phyloP scores from a whole-genome alignment of 2,113 vertebrate genomes.

The Tiliqua scincoides region DNA sequence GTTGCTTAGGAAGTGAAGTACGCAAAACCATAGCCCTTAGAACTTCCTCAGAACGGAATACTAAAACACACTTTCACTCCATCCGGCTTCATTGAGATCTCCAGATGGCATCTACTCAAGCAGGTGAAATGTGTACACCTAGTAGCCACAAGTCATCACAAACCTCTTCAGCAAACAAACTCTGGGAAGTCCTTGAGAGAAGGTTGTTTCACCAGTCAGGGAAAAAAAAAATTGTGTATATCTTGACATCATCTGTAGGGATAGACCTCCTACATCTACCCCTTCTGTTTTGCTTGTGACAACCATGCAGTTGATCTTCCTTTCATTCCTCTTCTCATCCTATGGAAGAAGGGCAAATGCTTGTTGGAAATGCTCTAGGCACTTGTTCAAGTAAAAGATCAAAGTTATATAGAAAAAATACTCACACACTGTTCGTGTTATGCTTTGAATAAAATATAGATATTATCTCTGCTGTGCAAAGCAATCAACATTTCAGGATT shows the following conservation, averaged over 20 bases:
- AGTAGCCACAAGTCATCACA: background rate
- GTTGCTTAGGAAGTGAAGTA: background rate
- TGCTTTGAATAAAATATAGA: background rate
- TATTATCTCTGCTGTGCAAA: background rate
- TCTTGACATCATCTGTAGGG: background rate
- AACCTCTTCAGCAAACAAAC: too few species aligned
- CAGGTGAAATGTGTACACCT: background rate
- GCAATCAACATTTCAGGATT: background rate
- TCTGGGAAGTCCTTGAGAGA: background rate
- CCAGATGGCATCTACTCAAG: background rate
- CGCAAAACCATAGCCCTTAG: too few species aligned
- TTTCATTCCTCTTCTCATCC: background rate
- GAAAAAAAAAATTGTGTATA: background rate
- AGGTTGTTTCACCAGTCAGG: too few species aligned
- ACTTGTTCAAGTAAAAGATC: background rate
- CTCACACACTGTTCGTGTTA: background rate
- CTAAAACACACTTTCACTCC: too few species aligned
- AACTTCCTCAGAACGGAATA: too few species aligned
- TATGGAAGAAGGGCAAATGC: background rate
- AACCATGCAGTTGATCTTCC: background rate
- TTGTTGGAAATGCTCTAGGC: too few species aligned
- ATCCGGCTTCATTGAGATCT: background rate
- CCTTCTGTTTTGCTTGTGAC: background rate
- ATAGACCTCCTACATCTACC: background rate
- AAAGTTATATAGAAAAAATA: background rate